phyloP scores from a whole-genome alignment of 1,140 invertebrate genomes.

The Calliopsis andreniformis region DNA sequence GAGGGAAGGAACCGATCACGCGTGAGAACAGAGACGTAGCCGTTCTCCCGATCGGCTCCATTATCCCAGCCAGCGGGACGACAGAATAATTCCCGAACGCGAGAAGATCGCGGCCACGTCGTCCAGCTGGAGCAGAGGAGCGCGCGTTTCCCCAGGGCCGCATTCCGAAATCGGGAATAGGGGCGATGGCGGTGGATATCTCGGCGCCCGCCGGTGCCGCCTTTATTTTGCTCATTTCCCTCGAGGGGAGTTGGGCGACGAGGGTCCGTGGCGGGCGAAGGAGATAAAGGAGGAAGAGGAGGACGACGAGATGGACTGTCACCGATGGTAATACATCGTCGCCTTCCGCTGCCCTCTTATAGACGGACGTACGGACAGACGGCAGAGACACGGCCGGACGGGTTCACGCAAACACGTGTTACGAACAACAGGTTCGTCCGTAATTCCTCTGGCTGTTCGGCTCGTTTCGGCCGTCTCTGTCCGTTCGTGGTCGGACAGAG shows the following conservation, averaged over 20 bases:
- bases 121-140: not conserved
- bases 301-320: conserved; percentile 77
- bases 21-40: conserved; percentile 46
- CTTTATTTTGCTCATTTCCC: conserved; percentile 78
- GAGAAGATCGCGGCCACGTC: conserved; percentile 19
- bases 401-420: conserved; percentile 80
- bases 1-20: not conserved
- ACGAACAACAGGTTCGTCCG: conserved; percentile 73
- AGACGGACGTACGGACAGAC: conserved; percentile 66
- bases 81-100: conserved; percentile 37
- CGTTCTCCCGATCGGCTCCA: conserved; percentile 8
- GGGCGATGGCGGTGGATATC: conserved; percentile 40
- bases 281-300: conserved; percentile 47
- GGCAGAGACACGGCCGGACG: conserved; percentile 61
- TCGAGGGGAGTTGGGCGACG: conserved; percentile 52
- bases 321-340: conserved; percentile 79
- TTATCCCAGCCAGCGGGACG: conserved; percentile 17
- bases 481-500: not conserved
- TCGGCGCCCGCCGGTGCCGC: conserved; percentile 66
- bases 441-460: conserved; percentile 49
- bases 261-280: conserved; percentile 49
- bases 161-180: conserved; percentile 76
- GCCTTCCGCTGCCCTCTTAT: conserved; percentile 69
- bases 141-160: conserved; percentile 38
- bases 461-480: conserved; percentile 3